phyloP scores from a whole-genome alignment of 2,888 invertebrate genomes.

The Dynastes hyllus region DNA sequence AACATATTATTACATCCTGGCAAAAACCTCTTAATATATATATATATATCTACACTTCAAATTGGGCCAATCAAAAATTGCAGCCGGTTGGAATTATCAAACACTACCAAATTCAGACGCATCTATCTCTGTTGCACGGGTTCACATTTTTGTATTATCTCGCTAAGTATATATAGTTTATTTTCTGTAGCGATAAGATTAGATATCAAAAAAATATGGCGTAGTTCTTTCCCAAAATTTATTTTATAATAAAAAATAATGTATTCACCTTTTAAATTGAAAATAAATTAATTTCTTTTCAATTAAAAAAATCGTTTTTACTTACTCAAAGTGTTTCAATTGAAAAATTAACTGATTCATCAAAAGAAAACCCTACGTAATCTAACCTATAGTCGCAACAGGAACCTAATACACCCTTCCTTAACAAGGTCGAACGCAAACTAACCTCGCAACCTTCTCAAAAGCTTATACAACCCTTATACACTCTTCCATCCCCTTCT shows the following conservation, averaged over 20 bases:
- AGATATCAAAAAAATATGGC: slow-evolving; percentile 7
- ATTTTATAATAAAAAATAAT: neutral
- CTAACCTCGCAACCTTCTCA: neutral
- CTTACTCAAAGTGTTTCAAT: neutral
- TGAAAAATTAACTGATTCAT: neutral
- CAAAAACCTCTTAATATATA: too few species aligned
- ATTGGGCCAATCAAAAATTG: too few species aligned
- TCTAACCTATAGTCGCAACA: neutral
- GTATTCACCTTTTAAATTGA: too few species aligned
- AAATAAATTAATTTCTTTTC: too few species aligned
- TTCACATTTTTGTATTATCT: too few species aligned
- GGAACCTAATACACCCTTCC: neutral
- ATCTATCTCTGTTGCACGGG: too few species aligned
- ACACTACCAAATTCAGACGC: too few species aligned
- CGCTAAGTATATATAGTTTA: too few species aligned
- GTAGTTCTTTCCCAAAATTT: neutral
- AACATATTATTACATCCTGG: too few species aligned
- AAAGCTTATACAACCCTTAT: neutral
- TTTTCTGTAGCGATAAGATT: neutral
- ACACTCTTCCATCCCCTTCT: neutral
- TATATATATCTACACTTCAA: too few species aligned
- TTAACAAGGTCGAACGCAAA: neutral
- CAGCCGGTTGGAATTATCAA: too few species aligned
- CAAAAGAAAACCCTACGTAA: neutral
- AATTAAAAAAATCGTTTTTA: too few species aligned